Conservation (phyloP, 1,140 invertebrate genomes). For the Zaprionus africanus region DNA sequence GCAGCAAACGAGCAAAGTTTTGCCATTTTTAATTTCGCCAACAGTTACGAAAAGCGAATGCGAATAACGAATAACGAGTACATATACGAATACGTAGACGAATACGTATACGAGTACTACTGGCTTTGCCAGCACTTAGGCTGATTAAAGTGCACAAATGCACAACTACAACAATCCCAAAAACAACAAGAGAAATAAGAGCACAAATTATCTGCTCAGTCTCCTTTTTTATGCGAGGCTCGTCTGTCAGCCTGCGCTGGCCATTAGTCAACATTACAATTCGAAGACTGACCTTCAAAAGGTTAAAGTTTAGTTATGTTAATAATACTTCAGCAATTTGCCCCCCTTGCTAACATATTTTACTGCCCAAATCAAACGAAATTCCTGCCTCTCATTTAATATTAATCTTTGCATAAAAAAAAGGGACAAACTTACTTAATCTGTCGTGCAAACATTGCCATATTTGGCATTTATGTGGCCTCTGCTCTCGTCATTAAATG, state of each 20-base stretch:
- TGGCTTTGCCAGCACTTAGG: conserved; percentile 60
- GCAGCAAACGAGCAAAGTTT: conserved; percentile 66
- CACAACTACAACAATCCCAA: conserved; percentile 47
- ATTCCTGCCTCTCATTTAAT: conserved; percentile 3
- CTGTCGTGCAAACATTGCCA: conserved; percentile 34
- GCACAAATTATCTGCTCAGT: conserved; percentile 7
- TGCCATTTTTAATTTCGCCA: conserved; percentile 70
- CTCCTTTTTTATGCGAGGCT: background rate
- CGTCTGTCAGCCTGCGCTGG: conserved; percentile 42
- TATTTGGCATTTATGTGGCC: conserved; percentile 24
- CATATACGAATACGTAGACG: background rate
- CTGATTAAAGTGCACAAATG: conserved; percentile 78
- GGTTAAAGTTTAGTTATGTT: background rate
- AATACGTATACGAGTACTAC: background rate
- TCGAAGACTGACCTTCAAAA: conserved; percentile 16
- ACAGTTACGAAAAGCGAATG: conserved; percentile 1
- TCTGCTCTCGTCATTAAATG: conserved; percentile 57
- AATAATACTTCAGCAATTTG: background rate
- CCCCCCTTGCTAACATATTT: background rate
- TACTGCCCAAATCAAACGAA: background rate
- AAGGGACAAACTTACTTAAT: conserved; percentile 45
- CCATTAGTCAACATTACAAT: conserved; percentile 55
- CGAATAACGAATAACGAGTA: background rate
- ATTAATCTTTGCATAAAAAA: conserved; percentile 9
- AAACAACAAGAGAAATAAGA: conserved; percentile 42